Base-by-base conservation (phyloP, 2,113 vertebrate species). In the Triplophysa dalaica region DNA sequence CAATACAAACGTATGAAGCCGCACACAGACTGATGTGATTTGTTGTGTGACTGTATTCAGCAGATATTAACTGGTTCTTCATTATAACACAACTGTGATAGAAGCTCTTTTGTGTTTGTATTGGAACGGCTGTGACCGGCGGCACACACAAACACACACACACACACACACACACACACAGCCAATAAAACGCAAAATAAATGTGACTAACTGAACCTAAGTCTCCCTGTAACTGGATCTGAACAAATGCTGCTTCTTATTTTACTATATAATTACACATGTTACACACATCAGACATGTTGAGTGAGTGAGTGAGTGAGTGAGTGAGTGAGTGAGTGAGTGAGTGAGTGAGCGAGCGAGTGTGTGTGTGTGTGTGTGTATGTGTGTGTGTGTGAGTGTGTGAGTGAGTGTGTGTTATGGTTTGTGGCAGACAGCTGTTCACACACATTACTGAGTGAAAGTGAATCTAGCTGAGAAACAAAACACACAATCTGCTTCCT, bases 381-480 rank as follows among this genome's bases (percentile, higher is more conserved):
- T n/a, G n/a, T n/a, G n/a, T n/a, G n/a, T n/a, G n/a, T n/a, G n/a
- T n/a, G n/a, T n/a, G n/a, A n/a, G n/a, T n/a, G n/a, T n/a, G n/a
- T n/a, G n/a, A n/a, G n/a, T n/a, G n/a, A n/a, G n/a, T n/a, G n/a
- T n/a, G n/a, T 8, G 8, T 43, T 43, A 43, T 8, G 43, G 43
- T 43, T 43, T 11, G 10, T 43, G 22, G 41, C 60, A 63, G 75
- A 86, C 90, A 91, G 90, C 91, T 91, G 90, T 87, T 91, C 74
- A 79, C 74, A 81, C 62, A 80, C 80, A 85, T 90, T 89, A 90
- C 77, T 63, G 76, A 66, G 81, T 88, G 90, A 91, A 90, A 90
- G 85, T 74, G 38, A 85, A 88, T 88, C 82, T 87, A 88, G 52
- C 89, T 89, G 90, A 86, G 88, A 91, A 91, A 87, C n/a, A 74